These are phyloP conservation scores for Dorcus parallelipipedus DNA, from an alignment of 2,888 invertebrate species.

Conservation along the genomic window DNA sequence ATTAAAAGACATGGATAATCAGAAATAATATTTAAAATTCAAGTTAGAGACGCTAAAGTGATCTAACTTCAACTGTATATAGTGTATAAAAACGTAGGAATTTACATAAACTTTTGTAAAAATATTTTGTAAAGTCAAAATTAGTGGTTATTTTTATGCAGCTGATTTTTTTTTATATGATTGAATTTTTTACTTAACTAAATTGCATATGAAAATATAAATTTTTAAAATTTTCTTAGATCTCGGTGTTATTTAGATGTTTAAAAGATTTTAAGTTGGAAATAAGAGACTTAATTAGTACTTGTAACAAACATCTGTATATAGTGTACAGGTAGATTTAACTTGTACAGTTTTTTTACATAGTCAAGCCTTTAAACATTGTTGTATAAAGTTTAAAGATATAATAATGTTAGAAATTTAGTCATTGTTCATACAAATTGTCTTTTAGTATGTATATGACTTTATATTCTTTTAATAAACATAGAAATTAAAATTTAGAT, in stretches of 20 bases:
- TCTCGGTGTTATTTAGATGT: constrained; percentile 3
- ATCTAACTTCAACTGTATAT: constrained; percentile 19
- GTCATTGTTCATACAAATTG: constrained; percentile 14
- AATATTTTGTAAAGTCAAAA: constrained; percentile 20
- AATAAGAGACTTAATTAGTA: constrained; percentile 9
- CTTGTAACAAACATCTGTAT: constrained; percentile 8
- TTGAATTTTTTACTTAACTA: background rate
- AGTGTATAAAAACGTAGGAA: constrained; percentile 15
- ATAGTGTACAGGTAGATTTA: constrained; percentile 25
- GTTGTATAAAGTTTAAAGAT: constrained; percentile 39
- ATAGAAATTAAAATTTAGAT: too few species aligned
- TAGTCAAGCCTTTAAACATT: constrained; percentile 38
- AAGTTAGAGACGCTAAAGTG: constrained; percentile 9
- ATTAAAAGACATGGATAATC: constrained; percentile 45
- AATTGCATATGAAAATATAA: too few species aligned
- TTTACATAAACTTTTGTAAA: constrained; percentile 14
- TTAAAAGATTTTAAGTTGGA: background rate
- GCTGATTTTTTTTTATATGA: too few species aligned
- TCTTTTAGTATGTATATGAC: constrained; percentile 1
- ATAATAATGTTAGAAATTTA: constrained; percentile 38
- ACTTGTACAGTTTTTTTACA: constrained; percentile 39
- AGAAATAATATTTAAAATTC: constrained; percentile 23
- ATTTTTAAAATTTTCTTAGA: background rate
- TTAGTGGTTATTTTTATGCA: too few species aligned
- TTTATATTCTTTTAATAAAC: too few species aligned